Base-by-base conservation (phyloP, 2,888 invertebrate genomes). In the Pyrrhosoma nymphula region DNA sequence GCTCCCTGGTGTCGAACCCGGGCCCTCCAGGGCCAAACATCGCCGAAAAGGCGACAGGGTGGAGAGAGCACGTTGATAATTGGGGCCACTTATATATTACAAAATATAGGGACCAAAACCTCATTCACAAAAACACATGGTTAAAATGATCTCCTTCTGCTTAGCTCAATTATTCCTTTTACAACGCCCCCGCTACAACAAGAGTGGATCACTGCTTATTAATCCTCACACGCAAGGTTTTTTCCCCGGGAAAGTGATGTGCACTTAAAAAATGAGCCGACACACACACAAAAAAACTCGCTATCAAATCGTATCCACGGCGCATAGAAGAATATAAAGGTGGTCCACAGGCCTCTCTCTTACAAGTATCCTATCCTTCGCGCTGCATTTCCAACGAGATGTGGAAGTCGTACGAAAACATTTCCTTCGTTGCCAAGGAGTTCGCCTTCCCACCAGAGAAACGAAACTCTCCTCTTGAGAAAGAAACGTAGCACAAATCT, bases 21-120 rank as follows among this genome's bases (percentile, higher is more conserved):
- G 82, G 30, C 82, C 82, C 35, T 82, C 82, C 82, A 8, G 82
- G 82, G 82, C 82, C 82, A 82, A 82, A 82, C 82, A 82, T 82
- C 82, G 82, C 82, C 82, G 82, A 26, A 35, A n/a, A 26, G 30
- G 35, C 12, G 82, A 82, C 69, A 69, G 82, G 69, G 69, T 18
- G 60, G 60, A 60, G 60, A 60, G 60, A 60, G 60, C 47, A 47
- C 47, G 60, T 18, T 60, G 60, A 60, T 60, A 60, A 18, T 60
- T 60, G 20, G 60, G 26, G 18, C 26, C 8, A 69, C 2, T 69
- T 69, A 26, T 20, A 26, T 23, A 16, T 16, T 16, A 69, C 1
- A 60, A 8, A 8, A 16, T 60, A 60, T 12, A 60, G 4, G 69
- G 69, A 12, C 30, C 30, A 69, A 60, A 60, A 69, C 69, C 82